Conservation (phyloP, 2,113 vertebrate genomes). For the Oncorhynchus keta region DNA sequence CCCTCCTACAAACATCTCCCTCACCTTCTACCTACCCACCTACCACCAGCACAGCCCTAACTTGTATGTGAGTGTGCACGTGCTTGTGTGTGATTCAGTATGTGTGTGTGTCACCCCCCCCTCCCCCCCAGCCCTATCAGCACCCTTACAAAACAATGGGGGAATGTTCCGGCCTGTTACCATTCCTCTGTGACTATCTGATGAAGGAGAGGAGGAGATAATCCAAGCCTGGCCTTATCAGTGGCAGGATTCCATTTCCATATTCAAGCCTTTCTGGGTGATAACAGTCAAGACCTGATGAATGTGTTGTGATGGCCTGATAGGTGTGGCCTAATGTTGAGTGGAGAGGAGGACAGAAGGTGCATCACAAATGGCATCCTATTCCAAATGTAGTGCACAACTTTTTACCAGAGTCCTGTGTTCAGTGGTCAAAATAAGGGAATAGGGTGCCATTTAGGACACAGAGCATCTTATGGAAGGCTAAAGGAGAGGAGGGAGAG, state of each 20-base stretch:
- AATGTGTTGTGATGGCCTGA: slow-evolving; percentile 92
- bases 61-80: not conserved
- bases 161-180: slow-evolving; percentile 69
- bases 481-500: slow-evolving; percentile 36
- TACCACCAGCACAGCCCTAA: not conserved
- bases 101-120: not conserved
- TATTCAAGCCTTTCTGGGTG: slow-evolving; percentile 90
- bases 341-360: slow-evolving; percentile 55
- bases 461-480: not conserved
- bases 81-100: not conserved
- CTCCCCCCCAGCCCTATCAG: slow-evolving; percentile 51
- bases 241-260: slow-evolving; percentile 97
- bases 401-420: no score
- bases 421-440: no score
- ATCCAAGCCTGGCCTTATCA: slow-evolving; percentile 88
- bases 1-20: no score
- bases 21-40: no score
- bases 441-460: no score
- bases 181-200: slow-evolving; percentile 76
- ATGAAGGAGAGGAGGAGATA: slow-evolving; percentile 88
- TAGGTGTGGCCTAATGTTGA: slow-evolving; percentile 82
- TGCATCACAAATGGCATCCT: slow-evolving; percentile 56
- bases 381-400: no score
- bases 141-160: slow-evolving; percentile 62
- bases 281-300: slow-evolving; percentile 90